Evolutionary conservation across 2,113 vertebrate genomes (phyloP).

Genomic region (Diadophis punctatus): DNA sequence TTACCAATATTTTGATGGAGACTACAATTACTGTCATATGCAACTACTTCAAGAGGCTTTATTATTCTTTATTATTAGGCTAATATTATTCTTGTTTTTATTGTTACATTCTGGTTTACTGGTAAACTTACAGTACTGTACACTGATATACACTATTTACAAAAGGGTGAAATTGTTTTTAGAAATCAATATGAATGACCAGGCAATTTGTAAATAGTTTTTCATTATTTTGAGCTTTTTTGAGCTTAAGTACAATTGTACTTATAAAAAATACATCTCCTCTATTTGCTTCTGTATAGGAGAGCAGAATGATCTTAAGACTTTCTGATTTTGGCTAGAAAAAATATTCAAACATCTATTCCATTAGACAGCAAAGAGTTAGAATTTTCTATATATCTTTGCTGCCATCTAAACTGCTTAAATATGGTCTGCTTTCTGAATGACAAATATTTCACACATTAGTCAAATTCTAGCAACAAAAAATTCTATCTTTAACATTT

Average conservation of each 20-base stretch:
- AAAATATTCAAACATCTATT: background rate
- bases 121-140: background rate
- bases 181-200: background rate
- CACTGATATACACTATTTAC: background rate
- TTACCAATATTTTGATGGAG: background rate
- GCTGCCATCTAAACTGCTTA: background rate
- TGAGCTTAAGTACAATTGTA: background rate
- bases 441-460: constrained; percentile 4
- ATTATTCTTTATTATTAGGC: background rate
- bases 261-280: background rate
- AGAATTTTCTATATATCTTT: background rate
- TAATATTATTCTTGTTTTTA: background rate
- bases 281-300: background rate
- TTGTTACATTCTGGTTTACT: background rate
- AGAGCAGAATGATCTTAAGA: background rate
- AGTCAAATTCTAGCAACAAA: background rate
- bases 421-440: background rate
- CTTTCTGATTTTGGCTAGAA: background rate
- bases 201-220: background rate
- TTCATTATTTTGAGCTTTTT: background rate
- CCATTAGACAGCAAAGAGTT: background rate
- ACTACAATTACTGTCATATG: background rate
- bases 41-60: background rate
- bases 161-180: background rate
- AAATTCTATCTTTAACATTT: background rate